A percentile compares a stretch with the other conserved stretches of the same genome.
These are phyloP conservation scores for Alentia gelatinosa DNA, from an alignment of 2,888 invertebrate species.

Conservation along the genomic window DNA sequence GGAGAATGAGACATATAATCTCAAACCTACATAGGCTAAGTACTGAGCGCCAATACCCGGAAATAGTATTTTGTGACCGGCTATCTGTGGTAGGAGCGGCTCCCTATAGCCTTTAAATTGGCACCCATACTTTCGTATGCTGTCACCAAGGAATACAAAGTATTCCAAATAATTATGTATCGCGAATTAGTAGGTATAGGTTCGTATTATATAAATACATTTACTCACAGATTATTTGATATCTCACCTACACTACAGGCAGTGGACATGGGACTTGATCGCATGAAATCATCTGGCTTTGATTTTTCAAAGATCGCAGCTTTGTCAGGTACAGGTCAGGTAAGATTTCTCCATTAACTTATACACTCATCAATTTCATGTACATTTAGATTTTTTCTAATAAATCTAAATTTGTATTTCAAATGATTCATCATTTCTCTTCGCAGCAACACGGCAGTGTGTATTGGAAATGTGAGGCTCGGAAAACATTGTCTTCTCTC, in stretches of 20 bases:
- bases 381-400: not conserved
- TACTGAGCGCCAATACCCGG: too few species aligned
- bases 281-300: constrained; percentile 89
- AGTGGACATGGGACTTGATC: constrained; percentile 93
- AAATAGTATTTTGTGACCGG: too few species aligned
- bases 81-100: too few species aligned
- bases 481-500: constrained; percentile 85
- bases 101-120: too few species aligned
- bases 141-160: too few species aligned
- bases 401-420: not conserved
- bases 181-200: too few species aligned
- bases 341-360: constrained; percentile 77
- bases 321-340: constrained; percentile 95
- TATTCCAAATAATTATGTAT: too few species aligned
- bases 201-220: too few species aligned
- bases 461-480: constrained; percentile 93
- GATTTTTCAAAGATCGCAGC: constrained; percentile 91
- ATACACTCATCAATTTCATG: not conserved
- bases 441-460: constrained; percentile 97
- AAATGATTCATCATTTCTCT: not conserved
- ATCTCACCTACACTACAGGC: constrained; percentile 84
- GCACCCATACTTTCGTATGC: too few species aligned
- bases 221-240: too few species aligned
- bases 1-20: too few species aligned
- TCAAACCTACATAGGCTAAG: too few species aligned